phyloP scores from a whole-genome alignment of 2,797 vertebrate species.

The Diglossa cyanea region DNA sequence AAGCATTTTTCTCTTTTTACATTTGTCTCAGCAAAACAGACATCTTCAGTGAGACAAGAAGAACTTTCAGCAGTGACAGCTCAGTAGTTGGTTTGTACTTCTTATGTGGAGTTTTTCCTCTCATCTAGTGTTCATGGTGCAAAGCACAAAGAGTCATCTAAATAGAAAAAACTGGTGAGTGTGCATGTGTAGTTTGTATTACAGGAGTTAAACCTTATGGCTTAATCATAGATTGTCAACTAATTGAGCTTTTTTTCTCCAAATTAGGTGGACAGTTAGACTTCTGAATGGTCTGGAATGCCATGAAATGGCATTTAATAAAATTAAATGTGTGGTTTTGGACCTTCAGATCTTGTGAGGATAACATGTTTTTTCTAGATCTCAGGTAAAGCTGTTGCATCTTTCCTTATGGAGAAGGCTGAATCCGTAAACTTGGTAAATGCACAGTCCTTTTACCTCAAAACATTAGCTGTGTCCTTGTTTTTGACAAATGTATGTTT shows the following conservation, averaged over 20 bases:
- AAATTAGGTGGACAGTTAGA: background rate
- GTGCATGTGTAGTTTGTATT: background rate
- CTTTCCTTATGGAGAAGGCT: background rate
- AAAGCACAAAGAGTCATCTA: background rate
- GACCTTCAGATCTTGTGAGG: background rate
- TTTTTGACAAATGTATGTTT: background rate
- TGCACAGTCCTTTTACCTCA: background rate
- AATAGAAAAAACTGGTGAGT: background rate
- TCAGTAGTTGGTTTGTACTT: background rate
- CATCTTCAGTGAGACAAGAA: background rate
- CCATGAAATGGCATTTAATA: background rate
- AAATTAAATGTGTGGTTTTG: background rate
- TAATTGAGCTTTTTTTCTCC: background rate
- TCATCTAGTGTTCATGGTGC: background rate
- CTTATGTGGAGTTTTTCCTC: background rate
- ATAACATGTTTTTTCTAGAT: background rate
- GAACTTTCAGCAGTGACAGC: background rate
- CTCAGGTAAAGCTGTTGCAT: background rate
- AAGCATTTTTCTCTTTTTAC: background rate
- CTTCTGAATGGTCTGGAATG: background rate
- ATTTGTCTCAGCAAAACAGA: background rate
- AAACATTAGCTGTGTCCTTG: background rate
- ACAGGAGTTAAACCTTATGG: background rate
- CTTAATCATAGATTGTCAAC: background rate
- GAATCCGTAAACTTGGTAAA: background rate